A percentile compares a stretch with the other conserved stretches of the same genome.
phyloP scores from a whole-genome alignment of 2,797 vertebrate genomes.

The Falco concolor region DNA sequence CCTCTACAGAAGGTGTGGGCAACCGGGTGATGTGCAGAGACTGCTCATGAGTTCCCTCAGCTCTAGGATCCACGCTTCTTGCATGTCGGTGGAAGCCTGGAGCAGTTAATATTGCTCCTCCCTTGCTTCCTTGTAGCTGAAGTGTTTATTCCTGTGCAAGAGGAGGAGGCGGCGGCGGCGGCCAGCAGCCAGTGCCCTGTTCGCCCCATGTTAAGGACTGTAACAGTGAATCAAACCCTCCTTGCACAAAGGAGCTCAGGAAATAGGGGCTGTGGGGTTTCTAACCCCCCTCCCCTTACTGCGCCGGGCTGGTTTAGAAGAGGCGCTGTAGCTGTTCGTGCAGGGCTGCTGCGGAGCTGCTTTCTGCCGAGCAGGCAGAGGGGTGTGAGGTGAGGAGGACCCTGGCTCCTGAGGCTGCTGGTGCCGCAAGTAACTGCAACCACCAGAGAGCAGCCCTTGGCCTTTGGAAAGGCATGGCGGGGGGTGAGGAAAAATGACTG shows the following conservation, averaged over 20 bases:
- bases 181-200: not conserved
- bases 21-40: not conserved
- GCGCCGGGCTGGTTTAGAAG: not conserved
- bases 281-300: not conserved
- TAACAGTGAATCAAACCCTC: not conserved
- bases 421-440: not conserved
- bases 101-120: not conserved
- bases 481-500: not conserved
- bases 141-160: not conserved
- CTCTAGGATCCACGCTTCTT: not conserved
- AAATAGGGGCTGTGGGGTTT: not conserved
- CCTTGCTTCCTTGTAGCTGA: not conserved
- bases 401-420: not conserved
- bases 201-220: not conserved
- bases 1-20: not conserved
- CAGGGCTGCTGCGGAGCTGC: not conserved
- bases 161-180: not conserved
- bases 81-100: not conserved
- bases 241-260: not conserved
- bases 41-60: not conserved
- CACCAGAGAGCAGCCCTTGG: not conserved
- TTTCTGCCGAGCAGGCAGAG: not conserved
- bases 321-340: accelerated
- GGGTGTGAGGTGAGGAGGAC: not conserved
- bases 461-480: not conserved